Conservation (phyloP, 2,113 vertebrate genomes). For the Zosterops pallidus region DNA sequence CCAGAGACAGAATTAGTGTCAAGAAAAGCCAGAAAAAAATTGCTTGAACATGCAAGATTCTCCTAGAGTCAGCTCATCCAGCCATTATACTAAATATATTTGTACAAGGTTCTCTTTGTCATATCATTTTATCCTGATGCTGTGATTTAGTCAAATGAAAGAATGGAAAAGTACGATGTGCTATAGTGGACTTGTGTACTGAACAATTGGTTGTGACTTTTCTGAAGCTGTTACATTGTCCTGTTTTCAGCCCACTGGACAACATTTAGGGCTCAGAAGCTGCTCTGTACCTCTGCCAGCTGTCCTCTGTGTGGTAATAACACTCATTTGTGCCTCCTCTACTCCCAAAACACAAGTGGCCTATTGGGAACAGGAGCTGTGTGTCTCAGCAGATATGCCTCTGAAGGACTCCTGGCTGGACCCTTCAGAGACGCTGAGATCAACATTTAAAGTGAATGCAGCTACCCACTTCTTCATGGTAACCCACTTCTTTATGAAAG, state of each 20-base stretch:
- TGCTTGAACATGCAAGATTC: neutral
- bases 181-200: neutral
- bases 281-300: neutral
- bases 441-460: neutral
- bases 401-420: neutral
- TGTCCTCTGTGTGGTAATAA: neutral
- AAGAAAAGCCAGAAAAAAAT: slow-evolving; percentile 33
- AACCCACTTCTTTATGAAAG: neutral
- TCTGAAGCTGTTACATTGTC: neutral
- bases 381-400: neutral
- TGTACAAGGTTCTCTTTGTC: slow-evolving; percentile 27
- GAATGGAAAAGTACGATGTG: neutral
- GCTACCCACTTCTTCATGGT: neutral
- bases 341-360: neutral
- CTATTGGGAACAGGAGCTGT: neutral
- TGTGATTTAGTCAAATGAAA: neutral
- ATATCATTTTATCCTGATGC: slow-evolving; percentile 28
- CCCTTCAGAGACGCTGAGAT: neutral
- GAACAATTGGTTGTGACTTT: neutral
- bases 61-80: slow-evolving; percentile 49
- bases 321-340: neutral
- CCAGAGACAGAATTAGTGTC: slow-evolving; percentile 54
- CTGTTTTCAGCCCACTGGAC: neutral
- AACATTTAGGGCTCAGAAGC: neutral
- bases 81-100: slow-evolving; percentile 27